Base-by-base conservation (phyloP, 1,140 invertebrate genomes). In the Arctopsyche grandis region DNA sequence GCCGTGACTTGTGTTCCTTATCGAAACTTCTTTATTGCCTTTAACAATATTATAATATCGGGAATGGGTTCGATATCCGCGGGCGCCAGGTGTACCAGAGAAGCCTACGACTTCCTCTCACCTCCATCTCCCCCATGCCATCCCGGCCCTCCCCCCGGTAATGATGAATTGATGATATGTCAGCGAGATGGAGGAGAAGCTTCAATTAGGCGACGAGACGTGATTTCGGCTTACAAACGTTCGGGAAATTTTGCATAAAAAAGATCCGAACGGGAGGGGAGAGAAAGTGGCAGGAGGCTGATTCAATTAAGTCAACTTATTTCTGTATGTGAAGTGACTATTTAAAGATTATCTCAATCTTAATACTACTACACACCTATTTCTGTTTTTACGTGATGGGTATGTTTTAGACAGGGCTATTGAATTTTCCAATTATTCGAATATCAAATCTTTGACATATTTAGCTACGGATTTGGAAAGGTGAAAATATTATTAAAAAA, bases 1-100 rank as follows among this genome's bases (percentile, higher is more conserved):
- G 60, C 73, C 78, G 78, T 79, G 79, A 77, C 79, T 77, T 70
- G 74, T 77, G 74, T 80, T 76, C 74, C 69, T 43, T 80, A 69
- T 80, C 74, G 74, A 70, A 80, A 80, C 66, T 77, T 77, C 66
- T 77, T 77, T 77, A 69, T 77, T 74, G 71, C 71, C 71, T 56
- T 56, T 74, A 74, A 74, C 71, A 74, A 56, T 74, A 74, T 74
- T 74, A 74, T 74, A 74, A 74, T 74, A 74, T 74, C 71, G 19
- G 66, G 19, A 38, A 38, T 29, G 66, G 66, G 70, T 44, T 46
- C 43, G 70, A 48, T 46, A 52, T 73, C 10, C 43, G 22, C 48
- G 71, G 48, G n/a, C 22, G 21, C 16, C 71, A 74, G 71, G 71
- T 74, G 71, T 52, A 52, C 48, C 10, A 52, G 48, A 52, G 16